Base-by-base conservation (phyloP, 1,140 invertebrate species). In the Zaprionus kolodkinae region DNA sequence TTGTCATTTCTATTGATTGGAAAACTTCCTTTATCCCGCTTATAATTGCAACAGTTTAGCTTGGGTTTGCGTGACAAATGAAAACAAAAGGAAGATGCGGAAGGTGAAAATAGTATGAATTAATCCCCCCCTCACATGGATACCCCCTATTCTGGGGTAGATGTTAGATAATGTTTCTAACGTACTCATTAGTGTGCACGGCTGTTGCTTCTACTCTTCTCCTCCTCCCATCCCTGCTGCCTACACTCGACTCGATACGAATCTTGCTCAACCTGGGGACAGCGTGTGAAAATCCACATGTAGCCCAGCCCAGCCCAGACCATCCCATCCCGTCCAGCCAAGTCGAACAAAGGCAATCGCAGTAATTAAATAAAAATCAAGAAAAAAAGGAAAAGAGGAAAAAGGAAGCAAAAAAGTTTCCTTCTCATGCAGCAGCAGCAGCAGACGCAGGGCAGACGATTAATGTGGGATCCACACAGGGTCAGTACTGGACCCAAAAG, bases 301-400 rank as follows among this genome's bases (percentile, higher is more conserved):
- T 54, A 61, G 27, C 6, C 36, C 7, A 21, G 25, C 40, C 59
- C 17, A 21, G 21, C 21, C 21, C 21, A 21, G 21, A 1, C 21
- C 21, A 21, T 21, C 21, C 21, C 21, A 1, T 2, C 10, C 11
- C 27, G 3, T 30, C 3, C 27, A 3, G 1, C 27, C 10, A 10
- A 12, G n/a, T 45, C 17, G 33, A 61, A 40, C 61, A 65, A 66
- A 72, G 59, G 73, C 48, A 64, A 71, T 74, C 66, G 71, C 59
- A 66, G 82, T 88, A 88, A 88, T 88, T 88, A 88, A 89, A 89
- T 81, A 71, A 55, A 73, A 80, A 87, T 87, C 76, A 88, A 69
- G 27, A 33, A 30, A 55, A 30, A 33, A 21, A 55, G 21, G 27
- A 25, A 66, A 40, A 21, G 7, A 5, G 27, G 17, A 38, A 64